These are phyloP conservation scores for Grantiella picta DNA, from an alignment of 2,113 vertebrate species.

Conservation along the genomic window DNA sequence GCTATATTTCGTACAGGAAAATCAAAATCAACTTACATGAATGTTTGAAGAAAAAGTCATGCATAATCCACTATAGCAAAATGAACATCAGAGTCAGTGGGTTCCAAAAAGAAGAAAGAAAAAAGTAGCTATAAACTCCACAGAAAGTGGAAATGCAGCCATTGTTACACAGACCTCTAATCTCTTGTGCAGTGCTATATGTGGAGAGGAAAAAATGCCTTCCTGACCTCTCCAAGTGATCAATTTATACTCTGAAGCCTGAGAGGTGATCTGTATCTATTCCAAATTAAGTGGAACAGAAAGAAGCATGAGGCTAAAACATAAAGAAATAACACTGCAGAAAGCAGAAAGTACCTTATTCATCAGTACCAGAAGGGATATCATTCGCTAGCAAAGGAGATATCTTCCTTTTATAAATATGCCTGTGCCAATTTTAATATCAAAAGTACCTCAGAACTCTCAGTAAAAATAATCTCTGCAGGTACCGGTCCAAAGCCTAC, in stretches of 20 bases:
- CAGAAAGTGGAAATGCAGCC: conserved; percentile 35
- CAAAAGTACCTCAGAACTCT: conserved; percentile 44
- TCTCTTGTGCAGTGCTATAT: conserved; percentile 30
- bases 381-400: not conserved
- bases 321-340: conserved; percentile 48
- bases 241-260: conserved; percentile 55
- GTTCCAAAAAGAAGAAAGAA: conserved; percentile 43
- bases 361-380: conserved; percentile 15
- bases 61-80: conserved; percentile 20
- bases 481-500: conserved; percentile 30
- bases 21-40: conserved; percentile 13
- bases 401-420: conserved; percentile 51
- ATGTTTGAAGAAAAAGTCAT: conserved; percentile 34
- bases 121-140: conserved; percentile 47
- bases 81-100: conserved; percentile 29
- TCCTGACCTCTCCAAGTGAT: conserved; percentile 61
- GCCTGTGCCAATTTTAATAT: conserved; percentile 48
- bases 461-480: conserved; percentile 47
- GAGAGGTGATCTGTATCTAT: conserved; percentile 54
- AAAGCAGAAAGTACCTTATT: conserved; percentile 52
- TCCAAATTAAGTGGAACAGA: conserved; percentile 59
- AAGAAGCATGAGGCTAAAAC: conserved; percentile 49
- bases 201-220: conserved; percentile 45
- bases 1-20: not conserved
- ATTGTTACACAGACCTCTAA: conserved; percentile 51